A percentile compares a stretch with the other conserved stretches of the same genome.
Evolutionary conservation across 1,140 invertebrate species (phyloP).

Genomic region (Zaprionus inermis): DNA sequence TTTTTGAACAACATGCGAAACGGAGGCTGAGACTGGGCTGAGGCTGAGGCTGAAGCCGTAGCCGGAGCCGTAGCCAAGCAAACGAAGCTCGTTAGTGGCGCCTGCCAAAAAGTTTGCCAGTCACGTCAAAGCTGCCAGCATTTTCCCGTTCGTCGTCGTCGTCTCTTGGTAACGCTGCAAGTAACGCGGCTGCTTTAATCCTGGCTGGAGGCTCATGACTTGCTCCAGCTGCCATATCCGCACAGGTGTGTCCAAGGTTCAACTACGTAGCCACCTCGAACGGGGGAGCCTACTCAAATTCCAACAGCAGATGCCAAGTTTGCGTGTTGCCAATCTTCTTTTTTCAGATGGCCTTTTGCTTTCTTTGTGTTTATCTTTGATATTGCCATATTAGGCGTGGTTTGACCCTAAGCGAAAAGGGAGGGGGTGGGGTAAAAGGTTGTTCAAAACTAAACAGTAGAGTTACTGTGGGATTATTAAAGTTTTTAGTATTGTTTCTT

Average conservation of each 20-base stretch:
- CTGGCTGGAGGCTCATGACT: slow-evolving; percentile 66
- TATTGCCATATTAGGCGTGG: slow-evolving; percentile 60
- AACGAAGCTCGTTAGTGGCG: slow-evolving; percentile 71
- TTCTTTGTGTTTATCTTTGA: slow-evolving; percentile 18
- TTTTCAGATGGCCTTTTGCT: slow-evolving; percentile 10
- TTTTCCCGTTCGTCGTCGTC: slow-evolving; percentile 42
- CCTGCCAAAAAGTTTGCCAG: slow-evolving; percentile 81
- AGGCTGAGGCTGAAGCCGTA: background rate
- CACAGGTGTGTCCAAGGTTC: slow-evolving; percentile 76
- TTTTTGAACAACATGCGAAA: slow-evolving; percentile 76
- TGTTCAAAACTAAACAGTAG: slow-evolving; percentile 1
- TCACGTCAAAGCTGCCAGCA: slow-evolving; percentile 77
- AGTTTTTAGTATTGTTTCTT: background rate
- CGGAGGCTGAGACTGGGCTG: slow-evolving; percentile 6
- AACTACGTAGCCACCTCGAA: slow-evolving; percentile 16
- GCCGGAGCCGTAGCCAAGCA: slow-evolving; percentile 7
- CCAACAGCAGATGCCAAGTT: slow-evolving; percentile 72
- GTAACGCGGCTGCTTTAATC: slow-evolving; percentile 71
- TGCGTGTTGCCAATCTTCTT: slow-evolving; percentile 74
- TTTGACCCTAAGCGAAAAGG: no score
- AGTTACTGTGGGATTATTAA: slow-evolving; percentile 19
- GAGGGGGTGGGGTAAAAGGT: no score
- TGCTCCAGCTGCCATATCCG: slow-evolving; percentile 50
- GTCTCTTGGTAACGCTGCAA: slow-evolving; percentile 28
- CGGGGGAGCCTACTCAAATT: slow-evolving; percentile 45